A percentile compares a stretch with the other conserved stretches of the same genome.
Evolutionary conservation across 2,113 vertebrate species (phyloP).

Genomic region (Lagopus leucura): DNA sequence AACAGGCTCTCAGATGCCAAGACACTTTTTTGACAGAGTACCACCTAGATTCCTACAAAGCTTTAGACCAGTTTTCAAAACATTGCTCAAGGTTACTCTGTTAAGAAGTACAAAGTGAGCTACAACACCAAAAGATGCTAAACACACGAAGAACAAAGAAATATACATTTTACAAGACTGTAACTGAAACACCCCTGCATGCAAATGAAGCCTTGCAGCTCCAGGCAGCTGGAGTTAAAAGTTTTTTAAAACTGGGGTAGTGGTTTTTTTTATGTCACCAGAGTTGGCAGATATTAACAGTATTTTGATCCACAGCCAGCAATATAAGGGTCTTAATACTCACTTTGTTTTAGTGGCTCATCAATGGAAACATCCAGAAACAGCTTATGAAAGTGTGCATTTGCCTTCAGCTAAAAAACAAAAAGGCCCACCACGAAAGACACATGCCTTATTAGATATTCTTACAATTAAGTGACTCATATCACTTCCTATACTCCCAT

Average conservation of each 20-base stretch:
- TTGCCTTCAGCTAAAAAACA: slow-evolving; percentile 88
- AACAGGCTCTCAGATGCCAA: neutral
- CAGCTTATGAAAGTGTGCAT: slow-evolving; percentile 94
- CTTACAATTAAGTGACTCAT: neutral
- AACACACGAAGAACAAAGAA: neutral
- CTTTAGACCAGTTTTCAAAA: neutral
- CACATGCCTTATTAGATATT: slow-evolving; percentile 7
- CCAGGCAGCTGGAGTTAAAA: neutral
- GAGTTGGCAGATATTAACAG: neutral
- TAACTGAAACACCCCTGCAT: neutral
- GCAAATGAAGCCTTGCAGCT: neutral
- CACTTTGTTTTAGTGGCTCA: slow-evolving; percentile 92
- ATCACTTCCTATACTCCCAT: neutral
- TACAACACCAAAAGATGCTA: neutral
- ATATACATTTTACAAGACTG: neutral
- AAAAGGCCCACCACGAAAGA: slow-evolving; percentile 20
- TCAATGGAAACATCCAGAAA: slow-evolving; percentile 92
- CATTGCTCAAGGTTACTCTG: neutral
- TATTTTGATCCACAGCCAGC: neutral
- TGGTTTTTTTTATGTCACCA: neutral
- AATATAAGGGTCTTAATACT: slow-evolving; percentile 61
- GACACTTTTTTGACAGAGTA: neutral
- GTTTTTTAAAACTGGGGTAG: neutral
- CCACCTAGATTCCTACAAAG: neutral
- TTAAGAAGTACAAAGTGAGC: neutral